phyloP scores from a whole-genome alignment of 92 coral and sea anemone genomes.

The Paragorgia papillata region DNA sequence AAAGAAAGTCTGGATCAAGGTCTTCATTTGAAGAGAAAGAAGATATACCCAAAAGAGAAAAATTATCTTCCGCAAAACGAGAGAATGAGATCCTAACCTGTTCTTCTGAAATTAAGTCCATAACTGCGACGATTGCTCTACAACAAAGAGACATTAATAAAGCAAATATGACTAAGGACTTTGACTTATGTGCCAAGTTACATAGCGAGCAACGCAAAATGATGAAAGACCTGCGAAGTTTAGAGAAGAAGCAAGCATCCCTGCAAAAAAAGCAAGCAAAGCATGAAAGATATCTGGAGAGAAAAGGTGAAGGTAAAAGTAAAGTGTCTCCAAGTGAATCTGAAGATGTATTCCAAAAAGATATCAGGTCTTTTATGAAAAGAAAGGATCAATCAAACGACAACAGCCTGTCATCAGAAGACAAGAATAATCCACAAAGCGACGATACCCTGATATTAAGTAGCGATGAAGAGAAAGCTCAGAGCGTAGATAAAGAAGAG shows the following conservation, averaged over 20 bases:
- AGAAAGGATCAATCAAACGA: not conserved
- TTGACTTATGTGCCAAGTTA: slow-evolving; percentile 27
- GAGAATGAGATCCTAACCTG: slow-evolving; percentile 34
- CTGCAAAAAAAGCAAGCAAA: slow-evolving; percentile 46
- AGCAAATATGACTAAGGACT: too few relatives aligned
- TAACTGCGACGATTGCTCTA: slow-evolving; percentile 27
- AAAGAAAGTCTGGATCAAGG: slow-evolving; percentile 44
- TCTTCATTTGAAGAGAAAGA: slow-evolving; percentile 25
- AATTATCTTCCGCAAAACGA: slow-evolving; percentile 48
- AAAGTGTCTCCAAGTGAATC: slow-evolving; percentile 9
- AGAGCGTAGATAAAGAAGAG: not conserved
- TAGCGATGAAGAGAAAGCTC: not conserved
- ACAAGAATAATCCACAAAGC: not conserved
- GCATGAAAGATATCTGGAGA: slow-evolving; percentile 21
- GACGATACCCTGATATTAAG: not conserved
- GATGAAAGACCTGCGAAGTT: slow-evolving; percentile 31
- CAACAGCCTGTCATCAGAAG: not conserved
- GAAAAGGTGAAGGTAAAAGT: not conserved
- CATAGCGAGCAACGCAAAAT: slow-evolving; percentile 40
- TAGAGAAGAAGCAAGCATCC: slow-evolving; percentile 43
- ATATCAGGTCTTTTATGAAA: slow-evolving; percentile 43
- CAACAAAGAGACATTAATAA: slow-evolving; percentile 40
- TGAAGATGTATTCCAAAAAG: slow-evolving; percentile 25
- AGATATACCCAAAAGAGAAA: slow-evolving; percentile 25
- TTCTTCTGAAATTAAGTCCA: slow-evolving; percentile 48